Base-by-base conservation (phyloP, 2,888 invertebrate species). In the Belgica antarctica region DNA sequence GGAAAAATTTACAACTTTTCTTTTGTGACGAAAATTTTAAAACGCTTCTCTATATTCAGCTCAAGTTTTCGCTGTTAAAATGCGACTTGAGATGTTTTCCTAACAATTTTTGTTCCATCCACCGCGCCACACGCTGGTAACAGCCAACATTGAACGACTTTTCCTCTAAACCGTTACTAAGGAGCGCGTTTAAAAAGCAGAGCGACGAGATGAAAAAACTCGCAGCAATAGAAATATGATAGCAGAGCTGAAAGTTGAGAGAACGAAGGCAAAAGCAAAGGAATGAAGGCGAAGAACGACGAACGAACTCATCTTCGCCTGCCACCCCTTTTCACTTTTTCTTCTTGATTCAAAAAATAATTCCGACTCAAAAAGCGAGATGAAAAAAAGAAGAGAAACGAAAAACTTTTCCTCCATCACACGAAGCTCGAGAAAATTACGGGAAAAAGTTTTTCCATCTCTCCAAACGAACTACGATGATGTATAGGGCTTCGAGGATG, bases 371-470 rank as follows among this genome's bases (percentile, higher is more conserved):
- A 52, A 52, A 52, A 52, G 52, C 52, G 52, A 52, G 52, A 52
- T n/a, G n/a, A n/a, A n/a, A n/a, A n/a, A n/a, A n/a, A n/a, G n/a
- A n/a, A n/a, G n/a, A n/a, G n/a, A n/a, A n/a, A n/a, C n/a, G 52
- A 17, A 52, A 52, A 52, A 52, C 52, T 52, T 52, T 52, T 41
- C 22, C n/a, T 52, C 52, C 52, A 52, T 52, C 52, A 12, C 52
- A 52, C 17, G 52, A 52, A 52, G 22, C 52, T 52, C 52, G 52
- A 52, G 52, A 52, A 52, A 52, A 52, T 22, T 52, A 52, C 52
- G 52, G 52, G 17, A 52, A 52, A 52, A 52, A 52, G 52, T 52
- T 52, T 52, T 52, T 52, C 41, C 52, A 52, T 52, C 52, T 52
- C 52, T 22, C n/a, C n/a, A n/a, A n/a, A n/a, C n/a, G n/a, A 22